Base-by-base conservation (phyloP, 2,113 vertebrate species). In the Machaerirhynchus nigripectus region DNA sequence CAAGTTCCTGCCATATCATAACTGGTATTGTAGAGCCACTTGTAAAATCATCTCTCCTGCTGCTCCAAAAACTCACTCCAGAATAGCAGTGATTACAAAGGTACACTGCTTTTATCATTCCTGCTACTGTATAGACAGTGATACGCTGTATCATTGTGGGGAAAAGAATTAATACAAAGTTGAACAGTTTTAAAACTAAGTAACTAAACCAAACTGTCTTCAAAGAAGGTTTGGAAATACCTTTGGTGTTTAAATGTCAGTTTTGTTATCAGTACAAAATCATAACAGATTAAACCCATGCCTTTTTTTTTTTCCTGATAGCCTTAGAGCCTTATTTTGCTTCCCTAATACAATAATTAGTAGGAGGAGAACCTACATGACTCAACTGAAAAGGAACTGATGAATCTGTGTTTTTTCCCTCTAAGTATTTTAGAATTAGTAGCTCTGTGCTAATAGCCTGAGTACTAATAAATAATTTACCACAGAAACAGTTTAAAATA, bases 41-140 rank as follows among this genome's bases (percentile, higher is more conserved):
- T 97, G 87, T 91, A 90, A 97, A 97, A 97, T 82, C 80, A 78
- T 87, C 95, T 97, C 96, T 97, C 97, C 98, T 76, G 97, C 96
- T 96, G 97, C 85, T 98, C 95, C 84, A 83, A 84, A 96, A 96
- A 75, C 63, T 95, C 95, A 37, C 87, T 93, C 74, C 17, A 46
- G 88, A 97, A 96, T 63, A 92, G 87, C 75, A 84, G 56, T 77
- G 91, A 94, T 87, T 88, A 93, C 39, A 78, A 83, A 92, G 61
- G 53, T 53, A 60, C 56, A 44, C 42, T 80, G 46, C 78, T 73
- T 85, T 74, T 89, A 71, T 65, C 82, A 94, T 61, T 52, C 31
- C 77, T 84, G 74, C 17, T 76, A 16, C 73, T 5, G 24, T 40
- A 39, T 1, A 77, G 40, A 83, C 7, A 11, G 39, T 28, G 87